phyloP scores from a whole-genome alignment of 2,797 vertebrate species.

The Eutrigla gurnardus region DNA sequence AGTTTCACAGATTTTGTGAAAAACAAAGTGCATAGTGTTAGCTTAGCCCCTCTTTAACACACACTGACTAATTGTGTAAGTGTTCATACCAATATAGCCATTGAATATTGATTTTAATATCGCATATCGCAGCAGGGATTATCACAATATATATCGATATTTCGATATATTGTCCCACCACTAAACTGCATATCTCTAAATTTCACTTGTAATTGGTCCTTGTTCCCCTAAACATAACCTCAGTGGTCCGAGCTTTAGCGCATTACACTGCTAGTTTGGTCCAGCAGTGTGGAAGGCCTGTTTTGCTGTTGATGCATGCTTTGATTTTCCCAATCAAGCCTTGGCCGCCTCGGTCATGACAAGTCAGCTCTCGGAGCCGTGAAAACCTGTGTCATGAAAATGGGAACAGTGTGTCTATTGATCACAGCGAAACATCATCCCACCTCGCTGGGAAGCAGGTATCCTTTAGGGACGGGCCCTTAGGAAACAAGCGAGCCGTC shows the following conservation, averaged over 20 bases:
- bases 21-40: too few species aligned
- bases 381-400: slow-evolving; percentile 86
- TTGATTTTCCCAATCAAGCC: slow-evolving; percentile 75
- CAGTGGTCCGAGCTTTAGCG: neutral
- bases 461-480: slow-evolving; percentile 51
- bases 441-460: slow-evolving; percentile 47
- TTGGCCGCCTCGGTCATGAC: slow-evolving; percentile 71
- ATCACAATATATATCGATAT: too few species aligned
- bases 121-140: too few species aligned
- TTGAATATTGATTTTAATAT: too few species aligned
- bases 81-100: too few species aligned
- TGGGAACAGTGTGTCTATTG: slow-evolving; percentile 84
- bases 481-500: slow-evolving; percentile 11
- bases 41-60: too few species aligned
- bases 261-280: too few species aligned
- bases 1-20: too few species aligned
- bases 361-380: slow-evolving; percentile 68
- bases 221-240: neutral
- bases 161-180: too few species aligned
- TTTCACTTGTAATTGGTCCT: neutral
- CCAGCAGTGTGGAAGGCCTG: neutral
- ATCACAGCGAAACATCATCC: slow-evolving; percentile 83
- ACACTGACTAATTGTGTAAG: too few species aligned
- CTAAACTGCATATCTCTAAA: neutral
- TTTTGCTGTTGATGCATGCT: slow-evolving; percentile 68